Base-by-base conservation (phyloP, 2,113 vertebrate species). In the Amazona vittata region DNA sequence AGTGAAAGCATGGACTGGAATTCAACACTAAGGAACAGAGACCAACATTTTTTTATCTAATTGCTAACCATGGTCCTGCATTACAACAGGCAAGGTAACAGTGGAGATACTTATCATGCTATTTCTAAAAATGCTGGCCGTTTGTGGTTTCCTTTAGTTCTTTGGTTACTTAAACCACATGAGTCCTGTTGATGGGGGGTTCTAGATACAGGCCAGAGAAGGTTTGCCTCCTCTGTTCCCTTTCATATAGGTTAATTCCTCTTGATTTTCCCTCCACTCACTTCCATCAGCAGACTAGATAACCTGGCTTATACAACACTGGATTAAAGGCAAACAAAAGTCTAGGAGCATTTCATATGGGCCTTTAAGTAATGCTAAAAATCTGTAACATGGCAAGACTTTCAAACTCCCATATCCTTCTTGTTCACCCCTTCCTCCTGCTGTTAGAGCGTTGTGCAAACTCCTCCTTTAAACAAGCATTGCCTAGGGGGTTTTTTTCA, bases 131-230 rank as follows among this genome's bases (percentile, higher is more conserved):
- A 43, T 1, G 2, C 28, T 59, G n/a, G 14, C 43, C 47, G 46
- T 9, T 29, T 63, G 12, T 7, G 6, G 25, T 62, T 79, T 62
- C 65, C 46, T 80, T 57, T 52, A 80, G 65, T 76, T 67, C 55
- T 52, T 35, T 52, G 33, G 15, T 17, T 91, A 39, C 60, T 44
- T 62, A 89, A 84, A 74, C 20, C 43, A 1, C 80, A 25, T 0
- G 8, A 25, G 20, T 18, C 18, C 18, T 41, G 41, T 43, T 28
- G 1, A 0, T 1, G 6, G 41, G 14, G 50, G 6, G 28, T 44
- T 87, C 41, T 53, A 55, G 55, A 47, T 7, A 29, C 5, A 44
- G 18, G 12, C 7, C 37, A 60, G 37, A 75, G 39, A 43, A 89
- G 10, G 26, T 35, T 57, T 0, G 1, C 10, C 15, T 65, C 84